A percentile compares a stretch with the other conserved stretches of the same genome.
Conservation (phyloP, 2,888 invertebrate genomes). For the Asteroscopus sphinx region DNA sequence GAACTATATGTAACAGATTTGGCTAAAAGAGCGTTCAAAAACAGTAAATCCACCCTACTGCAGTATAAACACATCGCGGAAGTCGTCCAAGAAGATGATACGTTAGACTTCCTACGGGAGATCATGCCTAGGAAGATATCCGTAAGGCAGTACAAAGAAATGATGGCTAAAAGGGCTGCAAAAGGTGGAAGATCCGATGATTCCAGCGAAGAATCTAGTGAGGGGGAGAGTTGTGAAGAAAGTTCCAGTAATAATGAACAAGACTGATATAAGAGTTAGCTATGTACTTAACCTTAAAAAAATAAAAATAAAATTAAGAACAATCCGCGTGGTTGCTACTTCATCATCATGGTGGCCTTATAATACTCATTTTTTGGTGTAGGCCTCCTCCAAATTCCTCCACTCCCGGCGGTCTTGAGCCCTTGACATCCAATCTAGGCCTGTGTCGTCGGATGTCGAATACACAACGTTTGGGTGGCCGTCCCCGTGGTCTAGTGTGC, state of each 20-base stretch:
- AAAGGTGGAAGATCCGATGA: conserved; percentile 73
- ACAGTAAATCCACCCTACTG: conserved; percentile 86
- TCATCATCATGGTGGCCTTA: no score
- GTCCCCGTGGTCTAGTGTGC: no score
- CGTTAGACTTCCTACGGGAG: conserved; percentile 92
- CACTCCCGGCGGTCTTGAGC: no score
- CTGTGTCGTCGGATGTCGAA: no score
- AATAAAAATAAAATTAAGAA: no score
- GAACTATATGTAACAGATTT: conserved; percentile 92
- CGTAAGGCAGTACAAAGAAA: conserved; percentile 91
- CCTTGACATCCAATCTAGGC: no score
- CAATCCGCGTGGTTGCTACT: no score
- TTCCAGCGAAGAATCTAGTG: conserved; percentile 78
- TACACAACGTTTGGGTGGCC: no score
- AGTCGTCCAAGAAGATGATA: conserved; percentile 92
- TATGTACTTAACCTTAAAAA: no score
- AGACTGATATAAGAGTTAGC: conserved; percentile 60
- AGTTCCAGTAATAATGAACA: conserved; percentile 75
- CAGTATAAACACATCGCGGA: conserved; percentile 93
- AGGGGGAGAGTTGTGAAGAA: conserved; percentile 75
- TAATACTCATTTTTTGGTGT: no score
- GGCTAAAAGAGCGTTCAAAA: conserved; percentile 90
- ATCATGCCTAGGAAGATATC: conserved; percentile 94
- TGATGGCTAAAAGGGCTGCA: conserved; percentile 90
- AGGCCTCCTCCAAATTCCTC: no score